A percentile compares a stretch with the other conserved stretches of the same genome.
Conservation (phyloP, 2,113 vertebrate genomes). For the Chunga burmeisteri region DNA sequence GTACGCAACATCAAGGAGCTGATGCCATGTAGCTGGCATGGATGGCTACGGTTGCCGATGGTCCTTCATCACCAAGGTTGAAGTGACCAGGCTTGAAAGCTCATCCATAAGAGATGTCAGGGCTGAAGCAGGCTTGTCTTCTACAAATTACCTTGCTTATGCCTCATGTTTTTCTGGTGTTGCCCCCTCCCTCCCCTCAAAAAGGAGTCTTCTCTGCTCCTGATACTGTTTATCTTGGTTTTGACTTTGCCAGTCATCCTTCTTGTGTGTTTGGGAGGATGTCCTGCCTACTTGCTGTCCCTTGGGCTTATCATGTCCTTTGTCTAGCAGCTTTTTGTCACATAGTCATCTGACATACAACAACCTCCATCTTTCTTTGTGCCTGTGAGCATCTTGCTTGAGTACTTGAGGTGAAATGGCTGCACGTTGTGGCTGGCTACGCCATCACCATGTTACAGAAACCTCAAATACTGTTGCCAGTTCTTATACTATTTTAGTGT, state of each 20-base stretch:
- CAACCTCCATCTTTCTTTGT: neutral
- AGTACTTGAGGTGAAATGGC: neutral
- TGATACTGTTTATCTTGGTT: neutral
- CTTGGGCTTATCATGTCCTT: neutral
- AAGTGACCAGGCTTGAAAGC: neutral
- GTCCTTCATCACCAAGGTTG: neutral
- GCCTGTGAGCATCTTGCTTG: neutral
- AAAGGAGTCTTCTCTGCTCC: neutral
- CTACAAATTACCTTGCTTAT: neutral
- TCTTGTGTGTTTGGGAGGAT: neutral
- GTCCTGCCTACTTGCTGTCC: neutral
- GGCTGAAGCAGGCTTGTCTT: neutral
- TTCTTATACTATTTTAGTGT: neutral
- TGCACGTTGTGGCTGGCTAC: neutral
- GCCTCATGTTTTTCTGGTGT: neutral
- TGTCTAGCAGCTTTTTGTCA: neutral
- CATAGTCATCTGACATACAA: neutral
- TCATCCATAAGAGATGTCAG: neutral
- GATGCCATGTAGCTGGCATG: neutral
- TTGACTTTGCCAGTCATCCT: neutral
- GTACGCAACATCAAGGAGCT: neutral
- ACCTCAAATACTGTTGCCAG: neutral
- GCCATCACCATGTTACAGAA: neutral
- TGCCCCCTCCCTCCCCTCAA: neutral
- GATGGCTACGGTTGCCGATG: neutral